Evolutionary conservation across 2,113 vertebrate genomes (phyloP).

Genomic region (Oryzias melastigma): DNA sequence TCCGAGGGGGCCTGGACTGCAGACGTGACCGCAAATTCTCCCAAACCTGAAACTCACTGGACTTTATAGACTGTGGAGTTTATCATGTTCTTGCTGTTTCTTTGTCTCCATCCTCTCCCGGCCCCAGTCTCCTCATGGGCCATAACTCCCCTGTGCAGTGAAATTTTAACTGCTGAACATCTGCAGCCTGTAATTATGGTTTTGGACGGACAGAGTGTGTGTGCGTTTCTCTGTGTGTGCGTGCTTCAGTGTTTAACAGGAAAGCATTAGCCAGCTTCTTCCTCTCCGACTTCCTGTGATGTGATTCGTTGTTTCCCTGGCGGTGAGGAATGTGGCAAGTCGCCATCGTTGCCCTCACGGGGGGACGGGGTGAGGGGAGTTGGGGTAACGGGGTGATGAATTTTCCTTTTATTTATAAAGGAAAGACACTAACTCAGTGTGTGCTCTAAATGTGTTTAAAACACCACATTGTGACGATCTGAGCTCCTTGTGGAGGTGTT

Average conservation of each 20-base stretch:
- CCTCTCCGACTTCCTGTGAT: constrained; percentile 49
- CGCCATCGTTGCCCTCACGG: constrained; percentile 20
- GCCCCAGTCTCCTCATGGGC: not conserved
- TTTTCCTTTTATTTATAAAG: constrained; percentile 2
- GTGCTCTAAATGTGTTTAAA: not conserved
- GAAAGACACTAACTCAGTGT: not conserved
- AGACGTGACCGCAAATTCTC: no score
- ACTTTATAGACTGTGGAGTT: no score
- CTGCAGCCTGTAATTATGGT: constrained; percentile 57
- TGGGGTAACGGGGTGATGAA: not conserved
- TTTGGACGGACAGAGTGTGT: constrained; percentile 24
- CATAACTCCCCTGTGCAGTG: constrained; percentile 20
- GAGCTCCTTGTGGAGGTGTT: not conserved
- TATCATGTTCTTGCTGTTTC: not conserved
- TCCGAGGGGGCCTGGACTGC: not conserved
- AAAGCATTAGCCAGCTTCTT: constrained; percentile 52
- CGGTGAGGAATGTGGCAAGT: constrained; percentile 30
- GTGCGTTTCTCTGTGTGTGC: not conserved
- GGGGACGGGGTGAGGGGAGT: no score
- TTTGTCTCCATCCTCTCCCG: not conserved
- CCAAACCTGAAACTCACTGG: no score
- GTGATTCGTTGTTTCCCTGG: constrained; percentile 37
- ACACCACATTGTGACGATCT: not conserved
- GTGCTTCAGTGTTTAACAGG: constrained; percentile 38
- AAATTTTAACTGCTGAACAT: constrained; percentile 39